Base-by-base conservation (phyloP, 1,140 invertebrate genomes). In the Drosophila ficusphila region DNA sequence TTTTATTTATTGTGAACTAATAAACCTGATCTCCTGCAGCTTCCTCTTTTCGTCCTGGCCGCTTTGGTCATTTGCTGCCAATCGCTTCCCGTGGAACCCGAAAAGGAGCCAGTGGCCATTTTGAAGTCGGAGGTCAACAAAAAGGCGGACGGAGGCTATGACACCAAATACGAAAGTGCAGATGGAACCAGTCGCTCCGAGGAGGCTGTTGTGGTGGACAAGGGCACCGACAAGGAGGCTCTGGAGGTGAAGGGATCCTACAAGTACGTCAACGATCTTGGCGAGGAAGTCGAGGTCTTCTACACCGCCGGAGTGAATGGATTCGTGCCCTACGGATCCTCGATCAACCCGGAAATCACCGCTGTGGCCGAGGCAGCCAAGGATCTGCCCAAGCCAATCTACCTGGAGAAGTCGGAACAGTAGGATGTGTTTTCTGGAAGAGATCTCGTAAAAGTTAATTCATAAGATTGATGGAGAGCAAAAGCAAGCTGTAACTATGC, bases 251-350 rank as follows among this genome's bases (percentile, higher is more conserved):
- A 67, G 21, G 90, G 90, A 4, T 85, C 74, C 48, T 91, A 91
- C 57, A 89, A 56, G 42, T 91, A 91, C 47, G 42, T 75, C 27
- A 77, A 91, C 16, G 74, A 68, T 0, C 14, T 53, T 0, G 90
- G 85, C 19, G 41, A 89, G 6, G 62, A 72, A 7, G 85, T 91
- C 1, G 71, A 76, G 51, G 90, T 91, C 2, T 70, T 65, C 58
- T 91, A 91, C 29, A 91, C 90, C 0, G 90, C 90, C 3, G 90
- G 86, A 38, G 58, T 68, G 18, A 91, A 91, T 38, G 90, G 90
- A 25, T 91, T 90, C 25, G 88, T 91, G 3, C 90, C 90, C 1
- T 54, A 61, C 3, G 76, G 90, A 4, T 25, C 46, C 0, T 74
- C 60, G 0, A 90, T 91, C 6, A 70, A 83, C 51, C 36, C 75